Conservation (phyloP, 2,797 vertebrate genomes). For the Sylvia borin region DNA sequence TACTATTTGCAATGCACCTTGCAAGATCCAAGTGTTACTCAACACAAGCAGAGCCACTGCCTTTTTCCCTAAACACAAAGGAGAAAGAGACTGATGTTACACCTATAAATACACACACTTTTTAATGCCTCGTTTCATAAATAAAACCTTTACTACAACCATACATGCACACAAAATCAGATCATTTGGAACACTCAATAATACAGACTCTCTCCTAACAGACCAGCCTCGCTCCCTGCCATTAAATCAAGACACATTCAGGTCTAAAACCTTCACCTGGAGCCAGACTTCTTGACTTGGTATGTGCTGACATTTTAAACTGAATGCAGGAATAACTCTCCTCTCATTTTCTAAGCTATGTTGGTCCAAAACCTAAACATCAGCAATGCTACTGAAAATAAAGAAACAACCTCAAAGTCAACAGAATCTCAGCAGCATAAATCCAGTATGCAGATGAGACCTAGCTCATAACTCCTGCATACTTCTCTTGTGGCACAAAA, state of each 20-base stretch:
- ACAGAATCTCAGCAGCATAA: background rate
- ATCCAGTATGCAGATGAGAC: background rate
- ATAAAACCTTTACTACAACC: background rate
- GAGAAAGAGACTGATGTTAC: background rate
- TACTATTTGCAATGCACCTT: background rate
- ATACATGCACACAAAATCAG: background rate
- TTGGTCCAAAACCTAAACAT: background rate
- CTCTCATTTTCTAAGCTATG: background rate
- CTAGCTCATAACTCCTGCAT: background rate
- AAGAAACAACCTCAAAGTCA: background rate
- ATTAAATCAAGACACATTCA: background rate
- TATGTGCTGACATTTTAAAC: background rate
- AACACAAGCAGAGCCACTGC: background rate
- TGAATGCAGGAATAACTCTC: background rate
- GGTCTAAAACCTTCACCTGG: background rate
- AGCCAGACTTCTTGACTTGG: background rate
- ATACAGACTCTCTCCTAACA: background rate
- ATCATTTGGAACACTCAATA: background rate
- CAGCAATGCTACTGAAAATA: background rate
- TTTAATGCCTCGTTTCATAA: background rate
- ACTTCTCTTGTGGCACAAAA: background rate
- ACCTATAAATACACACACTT: background rate
- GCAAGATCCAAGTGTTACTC: background rate
- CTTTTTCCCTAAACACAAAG: background rate
- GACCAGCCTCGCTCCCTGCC: background rate